Evolutionary conservation across 2,888 invertebrate genomes (phyloP).

Genomic region (Horisme vitalbata): DNA sequence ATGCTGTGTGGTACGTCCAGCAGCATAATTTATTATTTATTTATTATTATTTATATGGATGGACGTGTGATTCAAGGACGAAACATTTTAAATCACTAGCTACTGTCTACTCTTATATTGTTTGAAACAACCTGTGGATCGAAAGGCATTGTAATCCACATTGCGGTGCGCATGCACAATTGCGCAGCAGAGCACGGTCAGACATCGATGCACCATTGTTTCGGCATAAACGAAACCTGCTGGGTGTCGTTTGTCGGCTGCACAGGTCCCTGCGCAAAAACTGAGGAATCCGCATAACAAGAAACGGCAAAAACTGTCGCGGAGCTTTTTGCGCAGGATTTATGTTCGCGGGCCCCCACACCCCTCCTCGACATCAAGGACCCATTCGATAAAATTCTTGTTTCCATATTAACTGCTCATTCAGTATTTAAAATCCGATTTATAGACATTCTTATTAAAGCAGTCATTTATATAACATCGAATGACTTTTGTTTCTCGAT

Average conservation of each 20-base stretch:
- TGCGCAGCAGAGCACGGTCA: slow-evolving; percentile 32
- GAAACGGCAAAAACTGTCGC: slow-evolving; percentile 67
- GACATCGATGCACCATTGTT: slow-evolving; percentile 63
- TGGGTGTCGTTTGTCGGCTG: slow-evolving; percentile 60
- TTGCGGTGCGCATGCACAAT: slow-evolving; percentile 44
- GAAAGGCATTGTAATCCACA: not conserved
- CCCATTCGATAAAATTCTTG: slow-evolving; percentile 1
- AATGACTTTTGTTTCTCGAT: no score
- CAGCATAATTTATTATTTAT: not conserved
- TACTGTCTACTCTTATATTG: no score
- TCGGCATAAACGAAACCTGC: slow-evolving; percentile 55
- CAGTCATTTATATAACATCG: no score
- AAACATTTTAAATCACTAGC: no score
- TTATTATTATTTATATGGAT: no score
- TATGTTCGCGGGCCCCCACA: slow-evolving; percentile 49
- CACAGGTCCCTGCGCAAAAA: slow-evolving; percentile 53
- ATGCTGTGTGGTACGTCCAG: no score
- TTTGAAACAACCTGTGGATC: no score
- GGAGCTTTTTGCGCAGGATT: slow-evolving; percentile 69
- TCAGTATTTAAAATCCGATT: no score
- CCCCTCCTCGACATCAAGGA: slow-evolving; percentile 16
- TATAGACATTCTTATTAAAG: no score
- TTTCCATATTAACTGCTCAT: no score
- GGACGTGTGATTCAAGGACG: no score
- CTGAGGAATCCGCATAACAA: slow-evolving; percentile 71